Conservation (phyloP, 2,888 invertebrate genomes). For the Polyommatus icarus region DNA sequence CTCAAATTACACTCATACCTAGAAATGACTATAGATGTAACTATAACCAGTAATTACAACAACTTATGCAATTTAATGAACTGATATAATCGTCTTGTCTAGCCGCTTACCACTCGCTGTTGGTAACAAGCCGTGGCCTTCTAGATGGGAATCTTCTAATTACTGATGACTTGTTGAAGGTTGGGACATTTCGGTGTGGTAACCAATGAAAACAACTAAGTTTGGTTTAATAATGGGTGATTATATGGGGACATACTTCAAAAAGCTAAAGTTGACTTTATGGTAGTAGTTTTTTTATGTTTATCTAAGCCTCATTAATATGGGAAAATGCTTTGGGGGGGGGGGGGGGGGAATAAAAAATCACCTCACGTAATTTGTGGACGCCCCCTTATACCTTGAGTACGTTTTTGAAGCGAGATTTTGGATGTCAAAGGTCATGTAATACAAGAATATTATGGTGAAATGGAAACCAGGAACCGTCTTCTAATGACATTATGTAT, state of each 20-base stretch:
- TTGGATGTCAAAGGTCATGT: no score
- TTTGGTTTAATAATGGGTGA: not conserved
- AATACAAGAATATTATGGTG: not conserved
- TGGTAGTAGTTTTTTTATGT: not conserved
- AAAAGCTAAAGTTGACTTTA: not conserved
- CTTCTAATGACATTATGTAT: conserved; percentile 10
- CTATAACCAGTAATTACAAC: not conserved
- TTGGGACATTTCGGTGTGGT: not conserved
- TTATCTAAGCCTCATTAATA: not conserved
- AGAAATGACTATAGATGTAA: not conserved
- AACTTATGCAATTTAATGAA: conserved; percentile 2
- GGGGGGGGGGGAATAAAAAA: no score
- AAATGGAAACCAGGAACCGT: not conserved
- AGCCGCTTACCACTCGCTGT: not conserved
- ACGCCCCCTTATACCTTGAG: no score
- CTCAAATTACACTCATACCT: not conserved
- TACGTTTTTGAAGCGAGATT: no score
- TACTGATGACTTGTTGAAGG: not conserved
- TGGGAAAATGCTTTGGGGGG: not conserved
- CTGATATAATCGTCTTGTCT: not conserved
- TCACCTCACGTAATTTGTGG: no score
- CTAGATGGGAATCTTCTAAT: not conserved
- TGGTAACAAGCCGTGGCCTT: conserved; percentile 3
- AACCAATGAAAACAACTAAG: not conserved
- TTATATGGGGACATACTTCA: not conserved